These are phyloP conservation scores for Lepidurus arcticus DNA, from an alignment of 1,140 invertebrate species.

Conservation along the genomic window DNA sequence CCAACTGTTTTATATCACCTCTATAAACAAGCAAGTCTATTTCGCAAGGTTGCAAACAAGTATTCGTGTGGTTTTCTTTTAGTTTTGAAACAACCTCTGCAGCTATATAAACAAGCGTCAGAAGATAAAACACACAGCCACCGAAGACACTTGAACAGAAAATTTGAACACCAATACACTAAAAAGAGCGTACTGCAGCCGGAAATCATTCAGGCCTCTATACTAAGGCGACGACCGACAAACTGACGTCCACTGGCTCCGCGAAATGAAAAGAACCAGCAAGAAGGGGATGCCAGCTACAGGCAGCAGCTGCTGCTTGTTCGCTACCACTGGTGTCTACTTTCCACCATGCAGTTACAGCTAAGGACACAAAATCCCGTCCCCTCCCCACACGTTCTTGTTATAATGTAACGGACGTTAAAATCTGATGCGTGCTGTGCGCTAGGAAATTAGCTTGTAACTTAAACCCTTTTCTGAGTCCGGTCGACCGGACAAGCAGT, in stretches of 20 bases:
- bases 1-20: too few species aligned
- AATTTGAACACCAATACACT: not conserved
- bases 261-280: not conserved
- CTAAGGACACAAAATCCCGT: not conserved
- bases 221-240: conserved; percentile 8
- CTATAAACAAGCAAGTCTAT: too few species aligned
- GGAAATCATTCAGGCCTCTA: not conserved
- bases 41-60: too few species aligned
- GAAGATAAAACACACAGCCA: not conserved
- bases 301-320: not conserved
- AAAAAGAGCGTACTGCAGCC: not conserved
- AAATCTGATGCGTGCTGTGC: not conserved
- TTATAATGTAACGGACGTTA: not conserved
- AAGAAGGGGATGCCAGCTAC: not conserved
- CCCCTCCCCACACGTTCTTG: not conserved
- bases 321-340: conserved; percentile 1
- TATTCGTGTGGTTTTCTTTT: too few species aligned
- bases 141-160: not conserved
- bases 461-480: not conserved
- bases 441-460: not conserved
- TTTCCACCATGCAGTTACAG: not conserved
- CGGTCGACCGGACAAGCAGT: not conserved
- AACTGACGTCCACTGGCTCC: conserved; percentile 6
- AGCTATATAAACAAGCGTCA: too few species aligned
- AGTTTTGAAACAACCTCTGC: too few species aligned